Base-by-base conservation (phyloP, 2,113 vertebrate species). In the Sander vitreus region DNA sequence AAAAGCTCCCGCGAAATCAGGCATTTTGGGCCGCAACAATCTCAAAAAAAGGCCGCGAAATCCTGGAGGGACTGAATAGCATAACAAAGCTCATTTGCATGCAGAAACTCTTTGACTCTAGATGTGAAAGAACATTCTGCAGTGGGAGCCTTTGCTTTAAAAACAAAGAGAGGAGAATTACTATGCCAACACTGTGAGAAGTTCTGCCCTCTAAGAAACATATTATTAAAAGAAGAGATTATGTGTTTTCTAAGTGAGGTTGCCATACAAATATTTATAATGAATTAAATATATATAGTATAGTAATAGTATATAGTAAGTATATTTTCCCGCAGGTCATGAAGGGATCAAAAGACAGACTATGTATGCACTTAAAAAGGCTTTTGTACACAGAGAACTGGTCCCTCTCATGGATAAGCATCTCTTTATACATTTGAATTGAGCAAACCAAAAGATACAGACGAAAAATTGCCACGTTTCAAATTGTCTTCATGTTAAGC, bases 191-290 rank as follows among this genome's bases (percentile, higher is more conserved):
- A n/a, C 48, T 53, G 57, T 66, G 76, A 66, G 59, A 69, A 76
- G 66, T 54, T 87, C 50, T 78, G 65, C 51, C 63, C 27, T 78
- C 54, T 50, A 64, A 70, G 58, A 62, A 74, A 77, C 21, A 2
- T 73, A 47, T 64, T 39, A 53, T 48, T 73, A 55, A 70, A 59
- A 65, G 53, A 45, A 45, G n/a, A 80, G 33, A 78, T 66, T 27
- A 66, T 48, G 39, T 43, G 11, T 25, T 77, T 82, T 86, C 73
- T 11, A 13, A 43, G 54, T 43, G n/a, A 76, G 36, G 33, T 70
- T 78, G 47, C 27, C 64, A 80, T 64, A 73, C 65, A 68, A 73
- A 63, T 59, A 81, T 73, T 81, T 81, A 60, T 53, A 73, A 84
- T 76, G 48, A 60, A 70, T 83, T 65, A 66, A 43, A 64, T 75